These are phyloP conservation scores for Conger conger DNA, from an alignment of 2,113 vertebrate genomes.

Conservation along the genomic window DNA sequence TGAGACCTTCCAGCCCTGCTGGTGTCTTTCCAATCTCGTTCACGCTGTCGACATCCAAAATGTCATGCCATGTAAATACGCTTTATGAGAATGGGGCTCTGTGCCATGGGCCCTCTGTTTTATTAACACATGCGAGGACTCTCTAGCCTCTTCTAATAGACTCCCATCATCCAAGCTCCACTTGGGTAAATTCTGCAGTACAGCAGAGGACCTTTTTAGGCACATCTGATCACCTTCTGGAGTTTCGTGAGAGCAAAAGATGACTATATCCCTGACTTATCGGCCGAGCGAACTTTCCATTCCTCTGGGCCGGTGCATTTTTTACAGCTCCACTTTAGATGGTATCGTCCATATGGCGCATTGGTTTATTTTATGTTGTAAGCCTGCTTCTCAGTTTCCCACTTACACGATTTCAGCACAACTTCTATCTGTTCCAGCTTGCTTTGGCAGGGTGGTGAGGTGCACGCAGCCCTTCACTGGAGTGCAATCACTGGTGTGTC, in stretches of 20 bases:
- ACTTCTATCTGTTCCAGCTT: not conserved
- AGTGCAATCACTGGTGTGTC: no score
- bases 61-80: not conserved
- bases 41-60: not conserved
- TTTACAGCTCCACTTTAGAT: constrained; percentile 7
- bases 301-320: not conserved
- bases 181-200: not conserved
- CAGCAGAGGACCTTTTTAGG: not conserved
- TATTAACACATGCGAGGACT: not conserved
- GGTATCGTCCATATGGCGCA: not conserved
- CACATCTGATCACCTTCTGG: not conserved
- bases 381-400: constrained; percentile 28
- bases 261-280: not conserved
- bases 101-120: no score
- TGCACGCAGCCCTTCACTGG: no score
- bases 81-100: not conserved
- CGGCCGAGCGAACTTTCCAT: constrained; percentile 3
- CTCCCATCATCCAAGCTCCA: no score
- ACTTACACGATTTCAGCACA: constrained; percentile 20
- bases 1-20: constrained; percentile 32
- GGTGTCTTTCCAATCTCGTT: constrained; percentile 22
- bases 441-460: constrained; percentile 26
- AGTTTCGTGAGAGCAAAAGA: not conserved
- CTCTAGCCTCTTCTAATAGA: not conserved
- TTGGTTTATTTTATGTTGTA: constrained; percentile 36